Evolutionary conservation across 2,888 invertebrate species (phyloP).

Genomic region (Limnephilus lunatus): DNA sequence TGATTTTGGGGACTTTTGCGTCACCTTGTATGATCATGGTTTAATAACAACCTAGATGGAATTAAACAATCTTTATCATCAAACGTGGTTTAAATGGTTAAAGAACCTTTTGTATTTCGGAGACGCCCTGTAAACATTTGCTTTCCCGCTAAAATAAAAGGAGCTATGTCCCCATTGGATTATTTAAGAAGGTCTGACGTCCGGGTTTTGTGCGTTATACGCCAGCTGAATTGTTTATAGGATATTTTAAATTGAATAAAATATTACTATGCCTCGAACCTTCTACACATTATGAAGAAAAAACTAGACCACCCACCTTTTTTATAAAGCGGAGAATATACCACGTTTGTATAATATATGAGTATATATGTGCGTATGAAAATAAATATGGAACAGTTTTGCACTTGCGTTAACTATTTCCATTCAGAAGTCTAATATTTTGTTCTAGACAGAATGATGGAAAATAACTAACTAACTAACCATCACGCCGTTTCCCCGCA

Average conservation of each 20-base stretch:
- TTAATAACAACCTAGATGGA: no score
- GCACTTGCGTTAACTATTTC: background rate
- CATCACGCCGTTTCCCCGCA: no score
- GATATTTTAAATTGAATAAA: constrained; percentile 38
- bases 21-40: no score
- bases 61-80: background rate
- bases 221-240: background rate
- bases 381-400: background rate
- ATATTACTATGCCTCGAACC: background rate
- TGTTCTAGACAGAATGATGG: background rate
- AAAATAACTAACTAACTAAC: no score
- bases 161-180: constrained; percentile 27
- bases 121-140: background rate
- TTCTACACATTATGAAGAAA: background rate
- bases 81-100: background rate
- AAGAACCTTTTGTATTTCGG: background rate
- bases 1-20: no score
- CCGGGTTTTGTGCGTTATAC: constrained; percentile 16
- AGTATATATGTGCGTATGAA: background rate
- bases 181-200: constrained; percentile 43
- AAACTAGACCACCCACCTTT: background rate
- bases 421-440: background rate
- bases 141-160: constrained; percentile 21
- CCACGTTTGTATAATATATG: no score
- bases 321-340: background rate